Conservation (phyloP, 1,140 invertebrate genomes). For the Melanaphis sacchari region DNA sequence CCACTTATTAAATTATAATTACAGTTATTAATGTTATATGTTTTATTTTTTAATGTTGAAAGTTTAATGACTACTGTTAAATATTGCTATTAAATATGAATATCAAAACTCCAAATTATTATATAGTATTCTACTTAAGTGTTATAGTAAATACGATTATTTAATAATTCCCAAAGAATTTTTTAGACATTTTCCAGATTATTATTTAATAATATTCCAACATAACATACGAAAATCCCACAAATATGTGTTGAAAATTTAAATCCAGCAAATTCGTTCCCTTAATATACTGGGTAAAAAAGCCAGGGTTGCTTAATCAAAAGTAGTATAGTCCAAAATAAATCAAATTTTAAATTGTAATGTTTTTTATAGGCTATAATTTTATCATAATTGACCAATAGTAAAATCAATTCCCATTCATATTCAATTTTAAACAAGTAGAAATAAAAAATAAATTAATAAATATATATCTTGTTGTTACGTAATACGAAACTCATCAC, state of each 20-base stretch:
- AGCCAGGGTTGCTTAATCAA: too few relatives aligned
- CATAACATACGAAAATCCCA: too few relatives aligned
- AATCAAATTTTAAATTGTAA: too few relatives aligned
- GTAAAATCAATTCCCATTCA: background rate
- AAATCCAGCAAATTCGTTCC: background rate
- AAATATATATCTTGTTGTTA: background rate
- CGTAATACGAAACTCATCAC: too few relatives aligned
- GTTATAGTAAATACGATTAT: background rate
- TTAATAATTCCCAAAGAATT: background rate
- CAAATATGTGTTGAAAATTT: too few relatives aligned
- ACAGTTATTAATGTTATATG: background rate
- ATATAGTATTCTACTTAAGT: too few relatives aligned
- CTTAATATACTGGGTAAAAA: background rate
- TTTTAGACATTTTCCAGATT: background rate
- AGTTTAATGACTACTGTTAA: background rate
- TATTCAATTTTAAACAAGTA: background rate
- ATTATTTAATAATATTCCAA: background rate
- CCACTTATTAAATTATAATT: background rate
- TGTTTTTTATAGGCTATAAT: background rate
- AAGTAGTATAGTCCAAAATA: too few relatives aligned
- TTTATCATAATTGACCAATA: too few relatives aligned
- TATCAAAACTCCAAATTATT: background rate
- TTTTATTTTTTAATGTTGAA: background rate
- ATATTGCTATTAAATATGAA: background rate
- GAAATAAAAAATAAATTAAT: background rate